phyloP scores from a whole-genome alignment of 2,888 invertebrate species.

The Tyria jacobaeae region DNA sequence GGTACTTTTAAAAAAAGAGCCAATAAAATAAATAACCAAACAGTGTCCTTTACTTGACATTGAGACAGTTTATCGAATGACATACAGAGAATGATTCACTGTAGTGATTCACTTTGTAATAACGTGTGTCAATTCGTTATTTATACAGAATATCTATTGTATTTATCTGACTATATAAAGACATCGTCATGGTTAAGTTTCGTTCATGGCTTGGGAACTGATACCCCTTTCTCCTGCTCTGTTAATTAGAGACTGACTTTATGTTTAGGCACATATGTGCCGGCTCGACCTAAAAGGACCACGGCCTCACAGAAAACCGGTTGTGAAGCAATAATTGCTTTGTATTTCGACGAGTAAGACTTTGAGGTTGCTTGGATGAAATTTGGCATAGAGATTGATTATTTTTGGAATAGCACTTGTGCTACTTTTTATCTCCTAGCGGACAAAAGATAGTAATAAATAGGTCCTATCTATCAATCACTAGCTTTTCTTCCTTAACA shows the following conservation, averaged over 20 bases:
- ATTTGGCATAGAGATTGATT: no score
- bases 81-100: conserved; percentile 14
- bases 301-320: no score
- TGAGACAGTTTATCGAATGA: conserved; percentile 13
- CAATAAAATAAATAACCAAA: neutral
- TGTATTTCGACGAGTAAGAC: no score
- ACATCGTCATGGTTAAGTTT: neutral
- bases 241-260: neutral
- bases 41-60: conserved; percentile 11
- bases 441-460: no score
- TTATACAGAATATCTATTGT: conserved; percentile 7
- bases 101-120: conserved; percentile 13
- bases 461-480: no score
- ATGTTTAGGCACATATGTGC: no score
- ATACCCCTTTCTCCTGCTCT: neutral
- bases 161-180: conserved; percentile 2
- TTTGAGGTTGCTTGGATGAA: no score
- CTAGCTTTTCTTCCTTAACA: no score
- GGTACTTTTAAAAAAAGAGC: neutral
- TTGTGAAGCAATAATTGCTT: no score
- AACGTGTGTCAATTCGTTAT: conserved; percentile 7
- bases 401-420: no score
- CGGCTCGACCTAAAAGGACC: no score
- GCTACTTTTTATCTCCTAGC: no score
- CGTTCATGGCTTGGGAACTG: neutral